These are phyloP conservation scores for Sycophila texana DNA, from an alignment of 2,888 invertebrate genomes.

Conservation along the genomic window DNA sequence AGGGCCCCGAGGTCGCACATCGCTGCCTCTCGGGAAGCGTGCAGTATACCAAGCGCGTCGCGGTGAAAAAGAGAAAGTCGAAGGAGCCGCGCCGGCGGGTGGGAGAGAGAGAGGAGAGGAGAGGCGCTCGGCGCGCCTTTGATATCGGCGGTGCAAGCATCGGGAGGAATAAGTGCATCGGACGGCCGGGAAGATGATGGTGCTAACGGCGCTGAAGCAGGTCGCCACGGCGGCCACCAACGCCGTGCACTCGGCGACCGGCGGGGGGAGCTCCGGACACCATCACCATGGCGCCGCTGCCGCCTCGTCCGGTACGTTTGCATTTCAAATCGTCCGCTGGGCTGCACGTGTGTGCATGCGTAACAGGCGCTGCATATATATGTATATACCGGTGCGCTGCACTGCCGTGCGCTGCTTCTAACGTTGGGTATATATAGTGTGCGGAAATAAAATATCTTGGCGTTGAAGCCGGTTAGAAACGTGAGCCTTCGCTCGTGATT, in stretches of 20 bases:
- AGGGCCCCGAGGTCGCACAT: constrained; percentile 45
- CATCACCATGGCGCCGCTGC: constrained; percentile 61
- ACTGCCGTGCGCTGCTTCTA: too few species aligned
- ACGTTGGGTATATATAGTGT: too few species aligned
- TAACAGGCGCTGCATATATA: too few species aligned
- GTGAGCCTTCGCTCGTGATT: too few species aligned
- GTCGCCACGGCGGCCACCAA: constrained; percentile 72
- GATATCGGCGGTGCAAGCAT: neutral
- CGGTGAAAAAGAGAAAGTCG: constrained; percentile 35
- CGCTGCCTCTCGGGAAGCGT: constrained; percentile 9
- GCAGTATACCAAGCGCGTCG: constrained; percentile 11
- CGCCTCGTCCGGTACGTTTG: constrained; percentile 67
- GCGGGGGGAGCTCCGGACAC: constrained; percentile 62
- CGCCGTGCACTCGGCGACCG: constrained; percentile 70
- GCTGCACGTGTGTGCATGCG: neutral
- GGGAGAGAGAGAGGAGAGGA: neutral
- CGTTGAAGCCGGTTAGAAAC: too few species aligned
- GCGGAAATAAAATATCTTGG: too few species aligned
- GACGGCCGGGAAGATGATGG: constrained; percentile 65
- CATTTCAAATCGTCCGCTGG: constrained; percentile 44
- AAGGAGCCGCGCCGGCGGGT: neutral
- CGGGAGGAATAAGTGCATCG: neutral
- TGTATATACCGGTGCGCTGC: too few species aligned
- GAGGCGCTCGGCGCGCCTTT: constrained; percentile 1
- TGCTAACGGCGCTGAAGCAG: constrained; percentile 71